Base-by-base conservation (phyloP, 2,113 vertebrate species). In the Sporophila hypoxantha region DNA sequence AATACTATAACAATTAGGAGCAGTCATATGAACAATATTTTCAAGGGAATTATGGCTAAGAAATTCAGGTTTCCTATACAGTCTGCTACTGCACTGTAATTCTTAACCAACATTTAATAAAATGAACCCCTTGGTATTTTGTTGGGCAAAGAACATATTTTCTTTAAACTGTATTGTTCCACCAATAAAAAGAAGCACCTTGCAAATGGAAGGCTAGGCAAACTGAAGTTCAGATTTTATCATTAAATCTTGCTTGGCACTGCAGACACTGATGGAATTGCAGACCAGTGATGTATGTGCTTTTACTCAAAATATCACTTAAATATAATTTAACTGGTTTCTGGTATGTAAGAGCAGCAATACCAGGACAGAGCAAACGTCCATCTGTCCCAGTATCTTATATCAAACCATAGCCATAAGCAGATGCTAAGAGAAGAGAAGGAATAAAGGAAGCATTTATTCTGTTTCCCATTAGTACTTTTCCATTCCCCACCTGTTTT, bases 321-420 rank as follows among this genome's bases (percentile, higher is more conserved):
- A 66, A 93, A 91, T 60, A 77, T 32, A 71, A 85, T 70, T 76
- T 71, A 82, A 80, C 39, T 4, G 6, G 12, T 70, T 91, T 85
- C 65, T 91, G 49, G 47, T 85, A 75, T 6, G 0, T 61, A 65
- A 83, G 44, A 85, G 32, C 49, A 60, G 66, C 61, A 87, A 83
- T 32, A 91, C 14, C 53, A 44, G n/a, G 39, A 75, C 73, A 87
- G 73, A 74, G 68, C 27, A 89, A 70, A 87, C 2, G 4, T 59
- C 88, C 91, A 95, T 83, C 91, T 93, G 90, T 65, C 76, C 62
- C 62, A n/a, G 88, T 83, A 94, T 91, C 93, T 69, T 88, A 36
- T 89, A 76, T 85, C 76, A 93, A 91, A 52, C 61, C 71, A 62
- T 4, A 70, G 68, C 39, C 49, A 60, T 47, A 91, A 74, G 66